Conservation (phyloP, 2,797 vertebrate species). For the Myotis daubentonii region DNA sequence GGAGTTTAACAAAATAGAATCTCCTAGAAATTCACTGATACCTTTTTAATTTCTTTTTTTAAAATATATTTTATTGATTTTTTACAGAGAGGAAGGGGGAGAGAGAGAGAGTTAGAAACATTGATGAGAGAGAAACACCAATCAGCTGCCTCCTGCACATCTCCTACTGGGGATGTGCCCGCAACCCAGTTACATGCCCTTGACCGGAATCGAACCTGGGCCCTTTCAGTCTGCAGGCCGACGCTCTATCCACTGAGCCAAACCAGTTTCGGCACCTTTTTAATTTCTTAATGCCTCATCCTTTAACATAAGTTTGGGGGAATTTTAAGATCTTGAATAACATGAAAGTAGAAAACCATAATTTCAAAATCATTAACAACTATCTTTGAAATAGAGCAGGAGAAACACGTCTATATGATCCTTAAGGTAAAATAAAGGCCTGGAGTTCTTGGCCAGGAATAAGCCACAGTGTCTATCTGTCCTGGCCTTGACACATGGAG, state of each 20-base stretch:
- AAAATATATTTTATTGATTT: too few species aligned
- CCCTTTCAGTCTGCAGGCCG: too few species aligned
- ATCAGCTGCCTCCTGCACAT: too few species aligned
- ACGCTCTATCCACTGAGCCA: too few species aligned
- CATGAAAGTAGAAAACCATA: constrained; percentile 26
- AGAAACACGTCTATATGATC: neutral
- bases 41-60: constrained; percentile 9
- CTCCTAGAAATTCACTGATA: constrained; percentile 34
- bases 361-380: constrained; percentile 48
- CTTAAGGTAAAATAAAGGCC: neutral
- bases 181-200: too few species aligned
- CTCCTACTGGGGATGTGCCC: too few species aligned
- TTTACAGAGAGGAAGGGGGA: too few species aligned
- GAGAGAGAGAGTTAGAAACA: too few species aligned
- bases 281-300: constrained; percentile 21
- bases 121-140: too few species aligned
- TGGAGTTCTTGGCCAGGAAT: neutral
- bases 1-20: neutral
- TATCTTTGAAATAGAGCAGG: constrained; percentile 9
- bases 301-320: constrained; percentile 19
- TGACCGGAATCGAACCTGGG: too few species aligned
- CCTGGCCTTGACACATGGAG: neutral
- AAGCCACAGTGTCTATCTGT: neutral
- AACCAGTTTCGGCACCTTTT: neutral
- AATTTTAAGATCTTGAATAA: constrained; percentile 24